Base-by-base conservation (phyloP, 1,140 invertebrate genomes). In the Hyles euphorbiae region DNA sequence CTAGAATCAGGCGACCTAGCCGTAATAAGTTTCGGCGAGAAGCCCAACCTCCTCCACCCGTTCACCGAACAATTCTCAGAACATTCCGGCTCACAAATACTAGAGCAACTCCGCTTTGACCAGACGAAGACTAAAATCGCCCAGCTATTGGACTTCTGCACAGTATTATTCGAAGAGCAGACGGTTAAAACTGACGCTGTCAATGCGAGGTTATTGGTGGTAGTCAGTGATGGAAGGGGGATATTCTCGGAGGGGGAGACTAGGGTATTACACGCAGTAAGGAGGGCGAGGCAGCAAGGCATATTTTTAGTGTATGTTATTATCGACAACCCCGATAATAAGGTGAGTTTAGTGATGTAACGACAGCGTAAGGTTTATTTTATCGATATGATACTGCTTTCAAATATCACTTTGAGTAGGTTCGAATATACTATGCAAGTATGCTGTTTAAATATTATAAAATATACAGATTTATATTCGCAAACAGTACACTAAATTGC, bases 281-380 rank as follows among this genome's bases (percentile, higher is more conserved):
- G 96, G 68, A 89, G 93, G 72, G 96, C 97, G 3, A 92, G 93
- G 63, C 90, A 96, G 51, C 90, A 93, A 32, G 93, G 95, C 46
- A 94, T 99, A 61, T 99, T 99, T 81, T 91, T 97, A 53, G 95
- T 99, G 0, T 99, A 99, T 81, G 92, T 99, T 45, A 95, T 99
- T 56, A 93, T 99, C 33, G 98, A 99, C 83, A 98, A 97, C 90
- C 96, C 97, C 3, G 90, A 93, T 45, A 96, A 95, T 78, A 96
- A 98, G 91, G 96, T 97, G 83, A 89, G 77, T 60, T 53, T 69
- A 49, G 32, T 58, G 36, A 11, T 22, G 22, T 22, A 22, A 22
- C 22, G 22, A 22, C 22, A 22, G 22, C 22, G 22, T 22, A 22
- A 22, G 22, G 22, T 22, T 22, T 2, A 22, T 22, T 22, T 22